Evolutionary conservation across 2,888 invertebrate species (phyloP), one percentile per base, ranked within the genome.

Genomic region (Hyles lineata): DNA sequence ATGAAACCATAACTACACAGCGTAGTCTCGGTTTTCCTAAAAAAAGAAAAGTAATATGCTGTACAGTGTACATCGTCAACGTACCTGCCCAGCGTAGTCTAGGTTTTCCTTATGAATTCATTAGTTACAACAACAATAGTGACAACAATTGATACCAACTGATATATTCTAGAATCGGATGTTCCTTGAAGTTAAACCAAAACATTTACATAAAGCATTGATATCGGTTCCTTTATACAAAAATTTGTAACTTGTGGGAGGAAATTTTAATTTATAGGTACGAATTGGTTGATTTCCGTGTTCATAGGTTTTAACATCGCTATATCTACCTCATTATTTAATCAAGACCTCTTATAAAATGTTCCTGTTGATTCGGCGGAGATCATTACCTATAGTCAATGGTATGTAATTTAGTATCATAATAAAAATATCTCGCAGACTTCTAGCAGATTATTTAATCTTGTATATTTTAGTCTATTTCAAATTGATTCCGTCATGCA

Each of bases 181-280:
- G 4, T 11, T 35, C 63, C 21, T 63, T 63, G 63, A 43, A 5
- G 7, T 35, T 43, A 21, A 21, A 43, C 11, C 21, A 63, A 63
- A 43, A 43, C 9, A 43, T 63, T 43, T 21, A 63, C 21, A 35
- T 63, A 67, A 67, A 23, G 17, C 43, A 32, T 62, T 32, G 50
- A 63, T 35, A 63, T 43, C 21, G 21, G 32, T 35, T 63, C 43
- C 35, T 63, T 35, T 63, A 35, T 15, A 63, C 15, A 23, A 21
- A 67, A 63, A 50, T 67, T 50, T 67, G 23, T 15, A 17, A 43
- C 23, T 67, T 25, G 67, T 67, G 23, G 67, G 50, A 50, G 67
- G n/a, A 63, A 17, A 19, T 23, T 17, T 50, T 67, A 23, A 67
- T 50, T 23, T 23, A 43, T 67, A 50, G 9, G 11, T 35, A 35